Evolutionary conservation across 1,140 invertebrate genomes (phyloP).

Genomic region (Phymastichus coffea): DNA sequence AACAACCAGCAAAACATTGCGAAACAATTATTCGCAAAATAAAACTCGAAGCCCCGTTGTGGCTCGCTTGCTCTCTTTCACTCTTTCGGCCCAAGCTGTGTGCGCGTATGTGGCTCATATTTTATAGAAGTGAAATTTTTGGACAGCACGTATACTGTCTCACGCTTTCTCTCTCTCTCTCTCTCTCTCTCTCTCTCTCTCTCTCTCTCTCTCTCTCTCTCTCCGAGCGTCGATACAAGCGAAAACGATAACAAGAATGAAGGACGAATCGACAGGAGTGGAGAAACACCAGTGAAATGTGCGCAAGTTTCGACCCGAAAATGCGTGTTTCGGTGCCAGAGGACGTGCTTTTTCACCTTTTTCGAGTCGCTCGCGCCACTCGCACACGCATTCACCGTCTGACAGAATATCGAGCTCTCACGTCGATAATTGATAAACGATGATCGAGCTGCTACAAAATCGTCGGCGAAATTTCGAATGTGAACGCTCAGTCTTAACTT

Average conservation of each 20-base stretch:
- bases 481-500: not conserved
- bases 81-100: no score
- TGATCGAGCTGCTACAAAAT: constrained; percentile 5
- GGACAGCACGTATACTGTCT: not conserved
- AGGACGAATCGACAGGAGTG: constrained; percentile 8
- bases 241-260: constrained; percentile 30
- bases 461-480: constrained; percentile 6
- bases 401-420: constrained; percentile 27
- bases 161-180: not conserved
- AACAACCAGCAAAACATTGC: not conserved
- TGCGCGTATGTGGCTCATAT: constrained; percentile 15
- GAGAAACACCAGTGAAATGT: constrained; percentile 6
- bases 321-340: constrained; percentile 6
- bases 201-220: not conserved
- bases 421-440: constrained; percentile 30
- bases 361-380: not conserved
- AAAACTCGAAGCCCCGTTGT: not conserved
- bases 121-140: constrained; percentile 30
- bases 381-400: not conserved
- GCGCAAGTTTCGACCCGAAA: not conserved
- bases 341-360: constrained; percentile 23
- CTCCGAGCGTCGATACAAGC: constrained; percentile 12
- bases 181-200: not conserved
- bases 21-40: constrained; percentile 1
- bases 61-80: no score